A percentile compares a stretch with the other conserved stretches of the same genome.
Evolutionary conservation across 2,888 invertebrate genomes (phyloP).

Genomic region (Hyposoter dolosus): DNA sequence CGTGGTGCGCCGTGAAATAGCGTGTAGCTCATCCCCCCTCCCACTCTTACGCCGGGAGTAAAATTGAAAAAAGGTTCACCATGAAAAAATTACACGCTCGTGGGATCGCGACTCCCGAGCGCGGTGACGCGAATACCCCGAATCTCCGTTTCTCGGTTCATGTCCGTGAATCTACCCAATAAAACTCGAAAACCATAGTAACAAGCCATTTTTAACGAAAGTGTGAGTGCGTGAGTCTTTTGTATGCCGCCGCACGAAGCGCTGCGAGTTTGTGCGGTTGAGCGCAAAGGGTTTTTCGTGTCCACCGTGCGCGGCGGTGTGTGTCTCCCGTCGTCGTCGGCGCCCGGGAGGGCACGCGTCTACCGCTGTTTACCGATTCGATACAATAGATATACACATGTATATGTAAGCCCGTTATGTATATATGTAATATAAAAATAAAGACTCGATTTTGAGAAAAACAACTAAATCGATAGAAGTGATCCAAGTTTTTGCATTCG

Average conservation of each 20-base stretch:
- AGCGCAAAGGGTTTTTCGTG: conserved; percentile 24
- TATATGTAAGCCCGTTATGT: neutral
- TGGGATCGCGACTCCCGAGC: conserved; percentile 24
- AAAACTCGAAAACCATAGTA: neutral
- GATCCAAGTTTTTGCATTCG: conserved; percentile 4
- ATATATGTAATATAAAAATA: conserved; percentile 29
- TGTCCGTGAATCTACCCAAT: neutral
- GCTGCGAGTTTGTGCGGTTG: conserved; percentile 31
- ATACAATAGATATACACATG: conserved; percentile 11
- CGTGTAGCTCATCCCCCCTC: conserved; percentile 10
- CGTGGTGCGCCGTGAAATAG: conserved; percentile 45
- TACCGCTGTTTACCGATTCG: conserved; percentile 25
- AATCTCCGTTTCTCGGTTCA: conserved; percentile 16
- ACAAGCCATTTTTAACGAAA: neutral
- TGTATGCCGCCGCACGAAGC: conserved; percentile 30
- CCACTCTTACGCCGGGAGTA: conserved; percentile 20
- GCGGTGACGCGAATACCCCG: conserved; percentile 2
- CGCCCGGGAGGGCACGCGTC: conserved; percentile 67
- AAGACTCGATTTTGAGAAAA: neutral
- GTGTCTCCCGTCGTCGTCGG: conserved; percentile 65
- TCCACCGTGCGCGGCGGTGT: conserved; percentile 53
- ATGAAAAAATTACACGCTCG: conserved; percentile 51
- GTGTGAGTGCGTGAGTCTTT: neutral
- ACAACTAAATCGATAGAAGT: conserved; percentile 10
- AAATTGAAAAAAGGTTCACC: conserved; percentile 18